Conservation (phyloP, 2,888 invertebrate species). For the Pseudanteris insignis region DNA sequence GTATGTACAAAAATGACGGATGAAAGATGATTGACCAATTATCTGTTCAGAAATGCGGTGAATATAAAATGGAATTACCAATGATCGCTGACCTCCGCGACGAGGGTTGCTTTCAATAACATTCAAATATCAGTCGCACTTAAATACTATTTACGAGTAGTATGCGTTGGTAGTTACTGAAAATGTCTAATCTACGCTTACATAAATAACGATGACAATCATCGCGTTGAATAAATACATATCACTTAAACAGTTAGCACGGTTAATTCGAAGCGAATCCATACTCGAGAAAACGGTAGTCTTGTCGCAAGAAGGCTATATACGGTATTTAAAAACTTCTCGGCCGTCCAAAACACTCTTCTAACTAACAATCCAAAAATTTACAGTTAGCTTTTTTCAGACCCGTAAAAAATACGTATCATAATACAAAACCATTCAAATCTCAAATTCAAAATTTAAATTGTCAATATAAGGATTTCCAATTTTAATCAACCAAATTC, state of each 20-base stretch:
- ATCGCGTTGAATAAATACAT: slow-evolving; percentile 43
- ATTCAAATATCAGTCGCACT: slow-evolving; percentile 50
- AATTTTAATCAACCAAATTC: too few relatives aligned
- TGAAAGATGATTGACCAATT: slow-evolving; percentile 37
- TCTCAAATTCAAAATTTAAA: too few relatives aligned
- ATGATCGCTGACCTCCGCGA: slow-evolving; percentile 10
- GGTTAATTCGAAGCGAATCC: slow-evolving; percentile 43
- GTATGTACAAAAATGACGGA: not conserved
- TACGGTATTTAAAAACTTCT: slow-evolving; percentile 20
- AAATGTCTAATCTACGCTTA: slow-evolving; percentile 44
- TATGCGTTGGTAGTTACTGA: slow-evolving; percentile 46
- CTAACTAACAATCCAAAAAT: slow-evolving; percentile 7
- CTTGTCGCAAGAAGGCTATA: slow-evolving; percentile 37
- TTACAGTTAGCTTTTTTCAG: too few relatives aligned
- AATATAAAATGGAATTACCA: slow-evolving; percentile 23
- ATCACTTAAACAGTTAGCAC: slow-evolving; percentile 46
- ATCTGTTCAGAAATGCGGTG: slow-evolving; percentile 53
- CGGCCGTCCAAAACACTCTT: slow-evolving; percentile 11
- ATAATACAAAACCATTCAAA: too few relatives aligned
- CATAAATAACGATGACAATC: slow-evolving; percentile 39
- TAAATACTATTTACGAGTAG: slow-evolving; percentile 48
- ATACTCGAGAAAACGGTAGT: slow-evolving; percentile 32
- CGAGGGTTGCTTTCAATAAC: slow-evolving; percentile 20
- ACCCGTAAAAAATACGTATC: too few relatives aligned
- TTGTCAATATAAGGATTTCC: too few relatives aligned